Percentiles rank a stretch among this genome's conserved stretches.
Evolutionary conservation across 2,797 vertebrate species (phyloP).

Genomic region (Dermochelys coriacea): DNA sequence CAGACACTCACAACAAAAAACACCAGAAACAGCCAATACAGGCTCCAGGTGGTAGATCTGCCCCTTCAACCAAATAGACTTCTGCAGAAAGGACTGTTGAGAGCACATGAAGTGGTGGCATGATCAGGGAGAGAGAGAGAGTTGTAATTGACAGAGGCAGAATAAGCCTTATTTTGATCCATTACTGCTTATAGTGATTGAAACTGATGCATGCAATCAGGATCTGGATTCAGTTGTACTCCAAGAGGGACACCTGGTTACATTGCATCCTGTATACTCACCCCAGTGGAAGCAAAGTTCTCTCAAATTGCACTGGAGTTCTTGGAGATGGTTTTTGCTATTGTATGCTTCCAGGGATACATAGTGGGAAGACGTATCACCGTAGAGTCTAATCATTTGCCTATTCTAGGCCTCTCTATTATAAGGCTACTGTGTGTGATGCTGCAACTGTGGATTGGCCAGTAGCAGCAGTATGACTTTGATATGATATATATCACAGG

Average conservation of each 20-base stretch:
- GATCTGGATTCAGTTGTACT: not conserved
- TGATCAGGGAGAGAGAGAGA: not conserved
- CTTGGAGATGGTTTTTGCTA: not conserved
- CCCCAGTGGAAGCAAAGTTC: not conserved
- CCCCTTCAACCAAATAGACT: not conserved
- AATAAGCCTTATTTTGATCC: not conserved
- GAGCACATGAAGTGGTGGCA: not conserved
- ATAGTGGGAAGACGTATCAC: not conserved
- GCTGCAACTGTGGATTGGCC: not conserved
- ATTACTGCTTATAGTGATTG: not conserved
- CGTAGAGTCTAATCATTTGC: not conserved
- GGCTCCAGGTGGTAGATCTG: accelerated
- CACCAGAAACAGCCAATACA: accelerated
- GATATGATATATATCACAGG: not conserved
- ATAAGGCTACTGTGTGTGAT: not conserved
- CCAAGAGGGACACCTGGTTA: not conserved
- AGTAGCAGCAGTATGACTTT: not conserved
- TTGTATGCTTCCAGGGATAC: not conserved
- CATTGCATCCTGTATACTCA: not conserved
- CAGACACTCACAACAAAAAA: accelerated
- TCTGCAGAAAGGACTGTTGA: not conserved
- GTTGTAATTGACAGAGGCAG: not conserved
- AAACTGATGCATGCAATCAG: not conserved
- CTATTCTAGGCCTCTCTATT: not conserved
- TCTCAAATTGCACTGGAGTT: not conserved